These are phyloP conservation scores for Sylvilagus floridanus DNA, from an alignment of 2,797 vertebrate species.

Conservation along the genomic window DNA sequence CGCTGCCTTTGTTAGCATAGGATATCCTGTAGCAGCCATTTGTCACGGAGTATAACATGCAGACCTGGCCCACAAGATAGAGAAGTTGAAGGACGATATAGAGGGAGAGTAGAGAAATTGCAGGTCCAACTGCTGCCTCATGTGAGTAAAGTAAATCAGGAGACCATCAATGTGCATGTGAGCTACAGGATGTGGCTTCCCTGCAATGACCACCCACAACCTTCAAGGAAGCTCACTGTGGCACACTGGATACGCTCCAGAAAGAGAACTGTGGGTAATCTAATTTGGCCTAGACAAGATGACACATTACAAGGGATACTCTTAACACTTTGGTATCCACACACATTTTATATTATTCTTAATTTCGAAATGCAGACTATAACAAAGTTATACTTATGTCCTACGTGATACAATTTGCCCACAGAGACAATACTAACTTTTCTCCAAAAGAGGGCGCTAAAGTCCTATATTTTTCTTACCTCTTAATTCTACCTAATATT, in stretches of 20 bases:
- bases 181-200: neutral
- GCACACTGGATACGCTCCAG: neutral
- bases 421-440: neutral
- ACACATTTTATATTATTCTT: neutral
- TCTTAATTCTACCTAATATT: neutral
- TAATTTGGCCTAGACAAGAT: neutral
- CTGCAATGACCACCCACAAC: neutral
- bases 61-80: neutral
- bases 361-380: neutral
- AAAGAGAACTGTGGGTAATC: neutral
- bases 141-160: neutral
- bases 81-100: neutral
- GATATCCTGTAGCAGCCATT: neutral
- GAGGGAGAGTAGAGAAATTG: neutral
- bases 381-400: neutral
- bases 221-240: neutral
- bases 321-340: neutral
- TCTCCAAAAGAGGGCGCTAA: neutral
- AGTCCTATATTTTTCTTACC: neutral
- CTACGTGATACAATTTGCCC: neutral
- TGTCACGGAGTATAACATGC: neutral
- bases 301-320: neutral
- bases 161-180: neutral
- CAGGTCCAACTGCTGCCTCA: neutral
- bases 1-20: neutral